Conservation (phyloP, 53 echinoderm and acorn worm species). For the Patiria pectinifera region DNA sequence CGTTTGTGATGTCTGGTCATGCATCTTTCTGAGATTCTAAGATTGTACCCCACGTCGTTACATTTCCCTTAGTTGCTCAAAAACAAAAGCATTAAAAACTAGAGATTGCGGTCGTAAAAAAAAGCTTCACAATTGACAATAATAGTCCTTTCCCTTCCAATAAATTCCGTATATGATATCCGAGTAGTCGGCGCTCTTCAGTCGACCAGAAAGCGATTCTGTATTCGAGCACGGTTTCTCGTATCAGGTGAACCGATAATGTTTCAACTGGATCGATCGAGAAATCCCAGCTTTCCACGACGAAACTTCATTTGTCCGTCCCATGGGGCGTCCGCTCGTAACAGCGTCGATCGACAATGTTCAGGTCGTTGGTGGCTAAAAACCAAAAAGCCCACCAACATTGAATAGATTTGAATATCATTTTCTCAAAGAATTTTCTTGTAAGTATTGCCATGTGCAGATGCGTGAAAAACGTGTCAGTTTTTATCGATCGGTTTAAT, state of each 20-base stretch:
- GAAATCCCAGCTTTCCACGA: neutral
- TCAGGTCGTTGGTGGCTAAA: neutral
- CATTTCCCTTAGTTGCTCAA: no score
- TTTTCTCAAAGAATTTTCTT: neutral
- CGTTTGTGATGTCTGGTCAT: no score
- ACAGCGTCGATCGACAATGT: neutral
- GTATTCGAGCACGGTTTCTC: neutral
- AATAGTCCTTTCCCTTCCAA: no score
- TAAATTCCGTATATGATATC: neutral
- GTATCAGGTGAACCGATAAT: neutral
- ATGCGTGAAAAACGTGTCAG: neutral
- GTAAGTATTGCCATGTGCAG: neutral
- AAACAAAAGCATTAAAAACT: no score
- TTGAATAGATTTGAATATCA: neutral
- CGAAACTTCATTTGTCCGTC: neutral
- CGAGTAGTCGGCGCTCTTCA: neutral
- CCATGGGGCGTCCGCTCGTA: neutral
- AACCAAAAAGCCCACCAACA: neutral
- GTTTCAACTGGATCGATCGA: constrained; percentile 7
- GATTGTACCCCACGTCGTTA: no score
- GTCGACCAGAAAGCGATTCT: neutral
- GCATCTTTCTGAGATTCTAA: no score
- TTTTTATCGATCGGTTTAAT: neutral
- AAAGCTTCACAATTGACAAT: no score
- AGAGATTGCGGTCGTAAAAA: no score